Evolutionary conservation across 2,797 vertebrate genomes (phyloP).

Genomic region (Sylvilagus floridanus): DNA sequence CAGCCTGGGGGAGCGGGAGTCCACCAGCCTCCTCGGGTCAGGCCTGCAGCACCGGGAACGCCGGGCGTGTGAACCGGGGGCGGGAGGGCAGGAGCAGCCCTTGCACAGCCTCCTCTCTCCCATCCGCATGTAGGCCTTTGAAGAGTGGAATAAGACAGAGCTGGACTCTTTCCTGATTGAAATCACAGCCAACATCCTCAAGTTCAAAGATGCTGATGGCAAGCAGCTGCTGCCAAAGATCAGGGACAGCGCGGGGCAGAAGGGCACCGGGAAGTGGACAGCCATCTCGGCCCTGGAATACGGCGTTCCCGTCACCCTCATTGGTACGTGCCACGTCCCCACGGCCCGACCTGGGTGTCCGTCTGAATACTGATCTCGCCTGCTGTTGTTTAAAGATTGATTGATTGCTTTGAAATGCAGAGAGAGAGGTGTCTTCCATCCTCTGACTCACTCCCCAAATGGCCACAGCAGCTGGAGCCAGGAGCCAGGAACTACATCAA

Average conservation of each 20-base stretch:
- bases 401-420: too few relatives aligned
- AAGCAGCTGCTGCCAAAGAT: constrained; percentile 95
- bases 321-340: constrained; percentile 88
- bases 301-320: constrained; percentile 96
- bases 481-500: too few relatives aligned
- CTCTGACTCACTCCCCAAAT: too few relatives aligned
- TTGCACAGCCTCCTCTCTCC: background rate
- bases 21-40: rapidly evolving
- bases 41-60: rapidly evolving
- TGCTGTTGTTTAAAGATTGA: background rate
- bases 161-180: constrained; percentile 99
- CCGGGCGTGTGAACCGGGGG: rapidly evolving
- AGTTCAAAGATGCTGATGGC: constrained; percentile 92
- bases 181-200: constrained; percentile 97
- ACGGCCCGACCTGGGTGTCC: background rate
- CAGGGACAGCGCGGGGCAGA: constrained; percentile 97
- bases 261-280: constrained; percentile 99
- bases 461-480: too few relatives aligned
- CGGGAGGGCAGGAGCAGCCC: rapidly evolving
- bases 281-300: constrained; percentile 97
- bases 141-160: constrained; percentile 97
- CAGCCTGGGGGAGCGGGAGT: background rate
- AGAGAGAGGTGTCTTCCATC: too few relatives aligned
- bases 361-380: background rate
- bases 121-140: constrained; percentile 89